Evolutionary conservation across 2,888 invertebrate species (phyloP).

Genomic region (Amphiduros pacificus): DNA sequence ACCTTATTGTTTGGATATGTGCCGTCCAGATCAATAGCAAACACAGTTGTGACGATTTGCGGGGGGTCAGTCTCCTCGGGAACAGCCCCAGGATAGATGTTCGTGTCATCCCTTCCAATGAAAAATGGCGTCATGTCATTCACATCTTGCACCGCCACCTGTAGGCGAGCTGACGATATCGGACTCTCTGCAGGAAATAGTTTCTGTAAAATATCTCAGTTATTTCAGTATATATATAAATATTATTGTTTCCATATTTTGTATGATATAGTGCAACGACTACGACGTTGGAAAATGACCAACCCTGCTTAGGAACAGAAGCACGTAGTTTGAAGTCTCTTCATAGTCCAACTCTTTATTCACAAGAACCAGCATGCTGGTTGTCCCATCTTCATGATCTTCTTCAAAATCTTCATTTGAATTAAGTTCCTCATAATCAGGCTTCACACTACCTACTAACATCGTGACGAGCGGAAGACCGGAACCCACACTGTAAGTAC

Average conservation of each 20-base stretch:
- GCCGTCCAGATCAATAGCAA: constrained; percentile 94
- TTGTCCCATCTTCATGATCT: no score
- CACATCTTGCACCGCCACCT: background rate
- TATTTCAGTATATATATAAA: no score
- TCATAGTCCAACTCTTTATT: constrained; percentile 1
- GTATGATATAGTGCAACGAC: no score
- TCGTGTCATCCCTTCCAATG: constrained; percentile 13
- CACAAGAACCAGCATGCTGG: background rate
- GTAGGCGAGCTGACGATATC: background rate
- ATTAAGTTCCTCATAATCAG: no score
- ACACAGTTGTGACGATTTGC: constrained; percentile 91
- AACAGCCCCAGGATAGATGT: constrained; percentile 78
- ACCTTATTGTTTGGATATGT: constrained; percentile 94
- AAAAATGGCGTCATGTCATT: constrained; percentile 19
- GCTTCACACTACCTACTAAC: no score
- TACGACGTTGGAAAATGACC: no score
- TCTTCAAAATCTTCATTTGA: no score
- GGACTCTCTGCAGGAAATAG: no score
- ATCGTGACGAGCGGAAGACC: no score
- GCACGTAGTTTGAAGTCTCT: constrained; percentile 2
- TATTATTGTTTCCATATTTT: no score
- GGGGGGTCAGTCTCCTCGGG: constrained; percentile 92
- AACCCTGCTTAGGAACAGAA: constrained; percentile 12
- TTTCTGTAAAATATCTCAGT: no score
- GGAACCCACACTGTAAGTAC: no score